A percentile compares a stretch with the other conserved stretches of the same genome.
These are phyloP conservation scores for Lutraria lutraria DNA, from an alignment of 2,888 invertebrate species.

Conservation along the genomic window DNA sequence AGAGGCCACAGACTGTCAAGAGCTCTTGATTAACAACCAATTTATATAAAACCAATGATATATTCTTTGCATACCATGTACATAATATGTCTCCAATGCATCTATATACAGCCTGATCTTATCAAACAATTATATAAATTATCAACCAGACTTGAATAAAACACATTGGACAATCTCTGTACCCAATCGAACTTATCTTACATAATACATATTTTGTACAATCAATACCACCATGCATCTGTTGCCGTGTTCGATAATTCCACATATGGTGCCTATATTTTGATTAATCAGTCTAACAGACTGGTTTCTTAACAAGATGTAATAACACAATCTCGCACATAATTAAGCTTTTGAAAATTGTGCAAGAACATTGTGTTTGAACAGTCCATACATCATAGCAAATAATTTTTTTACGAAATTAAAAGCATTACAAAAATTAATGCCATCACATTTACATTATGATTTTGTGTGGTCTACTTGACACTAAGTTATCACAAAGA, in stretches of 20 bases:
- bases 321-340: too few species aligned
- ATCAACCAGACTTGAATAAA: background rate
- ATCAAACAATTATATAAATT: background rate
- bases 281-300: background rate
- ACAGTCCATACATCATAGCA: too few species aligned
- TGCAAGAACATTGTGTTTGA: too few species aligned
- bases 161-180: background rate
- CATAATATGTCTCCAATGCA: background rate
- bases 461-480: background rate
- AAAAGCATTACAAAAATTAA: too few species aligned
- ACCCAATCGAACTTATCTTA: background rate
- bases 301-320: too few species aligned
- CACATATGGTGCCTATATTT: background rate
- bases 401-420: too few species aligned
- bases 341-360: too few species aligned
- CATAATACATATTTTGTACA: too few species aligned
- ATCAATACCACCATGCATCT: too few species aligned
- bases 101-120: slow-evolving; percentile 1
- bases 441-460: too few species aligned
- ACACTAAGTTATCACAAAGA: background rate
- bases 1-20: too few species aligned
- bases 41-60: background rate
- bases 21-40: background rate
- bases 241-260: background rate
- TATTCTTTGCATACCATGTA: background rate